phyloP scores from a whole-genome alignment of 2,113 vertebrate species.

The Motacilla alba region DNA sequence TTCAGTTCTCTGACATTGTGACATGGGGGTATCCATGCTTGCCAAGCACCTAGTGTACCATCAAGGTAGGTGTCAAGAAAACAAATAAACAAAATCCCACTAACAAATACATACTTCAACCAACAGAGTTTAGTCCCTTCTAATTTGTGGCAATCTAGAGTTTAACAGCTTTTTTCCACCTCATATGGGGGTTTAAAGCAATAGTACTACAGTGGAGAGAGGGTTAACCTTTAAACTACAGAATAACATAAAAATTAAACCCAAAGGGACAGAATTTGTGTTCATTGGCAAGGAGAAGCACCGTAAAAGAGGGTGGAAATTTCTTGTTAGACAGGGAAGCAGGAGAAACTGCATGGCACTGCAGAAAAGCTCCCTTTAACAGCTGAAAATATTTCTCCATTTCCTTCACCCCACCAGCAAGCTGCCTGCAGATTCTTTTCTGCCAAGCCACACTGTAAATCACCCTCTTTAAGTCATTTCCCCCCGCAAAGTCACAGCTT shows the following conservation, averaged over 20 bases:
- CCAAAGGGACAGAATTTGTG: background rate
- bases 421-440: background rate
- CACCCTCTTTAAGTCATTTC: background rate
- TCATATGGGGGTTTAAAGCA: background rate
- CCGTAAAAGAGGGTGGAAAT: background rate
- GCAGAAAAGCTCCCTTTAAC: background rate
- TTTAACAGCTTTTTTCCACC: background rate
- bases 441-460: background rate
- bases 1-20: background rate
- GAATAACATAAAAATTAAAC: background rate
- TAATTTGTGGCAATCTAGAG: background rate
- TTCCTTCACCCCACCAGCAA: background rate
- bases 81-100: background rate
- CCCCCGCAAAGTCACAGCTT: rapidly evolving
- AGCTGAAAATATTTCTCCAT: background rate
- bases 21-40: background rate
- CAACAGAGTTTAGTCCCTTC: background rate
- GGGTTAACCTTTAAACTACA: background rate
- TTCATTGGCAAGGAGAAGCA: background rate
- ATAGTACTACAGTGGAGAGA: background rate
- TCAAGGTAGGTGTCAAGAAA: background rate
- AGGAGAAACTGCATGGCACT: background rate
- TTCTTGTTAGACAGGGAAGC: slow-evolving; percentile 4
- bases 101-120: background rate
- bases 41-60: background rate